Evolutionary conservation across 2,888 invertebrate genomes (phyloP), one percentile per base, ranked within the genome.

Genomic region (Steinernema carpocapsae): DNA sequence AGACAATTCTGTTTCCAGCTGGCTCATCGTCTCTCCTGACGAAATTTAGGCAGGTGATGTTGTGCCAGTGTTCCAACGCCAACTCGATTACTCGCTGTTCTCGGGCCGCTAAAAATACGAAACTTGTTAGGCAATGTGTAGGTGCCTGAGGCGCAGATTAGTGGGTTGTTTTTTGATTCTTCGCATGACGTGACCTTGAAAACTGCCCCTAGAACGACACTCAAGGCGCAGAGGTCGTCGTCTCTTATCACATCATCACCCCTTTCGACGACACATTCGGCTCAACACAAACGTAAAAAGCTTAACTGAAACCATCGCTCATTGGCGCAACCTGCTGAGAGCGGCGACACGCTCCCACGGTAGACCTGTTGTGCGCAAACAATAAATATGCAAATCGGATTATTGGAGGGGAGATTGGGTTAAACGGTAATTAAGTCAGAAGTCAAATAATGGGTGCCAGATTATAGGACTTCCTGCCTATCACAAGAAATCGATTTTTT

Each of bases 41-140:
- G 56, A 87, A 87, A 72, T 87, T 83, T 48, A 87, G 78, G 72
- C 87, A 87, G 1, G 87, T 87, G 72, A 87, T 88, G 77, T 87
- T 87, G 77, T 87, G 86, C 87, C 87, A 87, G 76, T 87, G 87
- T 74, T 87, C 87, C 74, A 87, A 75, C 3, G 87, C 87, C 72
- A 87, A 73, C 74, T 87, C 87, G 76, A 87, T 88, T 29, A 87
- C 84, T 56, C 83, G 74, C 75, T 85, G 87, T 72, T 87, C 87
- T 12, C 84, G 78, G 45, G 78, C 76, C 4, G 86, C 87, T 87
- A 76, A 37, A 84, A 81, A 56, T 22, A 59, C 71, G 14, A 19
- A 4, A 24, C n/a, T n/a, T n/a, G n/a, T n/a, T n/a, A n/a, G n/a
- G n/a, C n/a, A n/a, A n/a, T n/a, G n/a, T n/a, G n/a, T n/a, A 45